These are phyloP conservation scores for Corythornis leucogaster DNA, from an alignment of 2,797 vertebrate species.

Conservation along the genomic window DNA sequence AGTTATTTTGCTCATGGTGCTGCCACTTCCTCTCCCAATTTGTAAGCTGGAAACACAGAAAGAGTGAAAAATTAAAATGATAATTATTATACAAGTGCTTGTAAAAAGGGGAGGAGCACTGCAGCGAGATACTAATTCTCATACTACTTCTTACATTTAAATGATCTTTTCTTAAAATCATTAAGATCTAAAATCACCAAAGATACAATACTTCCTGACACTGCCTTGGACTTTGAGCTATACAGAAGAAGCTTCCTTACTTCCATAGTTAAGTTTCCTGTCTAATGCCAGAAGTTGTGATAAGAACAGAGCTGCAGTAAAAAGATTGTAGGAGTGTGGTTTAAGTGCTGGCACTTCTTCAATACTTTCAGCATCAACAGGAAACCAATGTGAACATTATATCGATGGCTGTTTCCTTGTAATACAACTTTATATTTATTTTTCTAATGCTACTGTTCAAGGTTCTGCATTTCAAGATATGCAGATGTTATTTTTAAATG, in stretches of 20 bases:
- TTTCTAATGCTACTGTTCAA: constrained; percentile 77
- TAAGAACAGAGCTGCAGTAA: constrained; percentile 77
- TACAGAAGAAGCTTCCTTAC: constrained; percentile 79
- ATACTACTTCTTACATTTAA: not conserved
- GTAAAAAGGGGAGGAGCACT: not conserved
- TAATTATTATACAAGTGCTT: not conserved
- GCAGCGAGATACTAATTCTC: not conserved
- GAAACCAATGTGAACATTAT: constrained; percentile 81
- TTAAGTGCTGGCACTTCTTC: constrained; percentile 75
- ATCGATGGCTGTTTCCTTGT: constrained; percentile 79
- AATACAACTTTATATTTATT: constrained; percentile 78
- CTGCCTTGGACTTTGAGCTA: constrained; percentile 64
- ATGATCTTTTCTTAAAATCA: constrained; percentile 56
- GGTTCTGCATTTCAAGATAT: constrained; percentile 74
- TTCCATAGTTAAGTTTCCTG: constrained; percentile 79
- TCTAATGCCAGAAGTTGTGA: constrained; percentile 74
- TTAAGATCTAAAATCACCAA: constrained; percentile 49
- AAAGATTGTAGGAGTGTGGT: constrained; percentile 75
- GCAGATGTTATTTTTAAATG: constrained; percentile 56
- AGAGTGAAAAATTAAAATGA: not conserved
- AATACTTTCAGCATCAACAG: constrained; percentile 81
- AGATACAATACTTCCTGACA: constrained; percentile 69
- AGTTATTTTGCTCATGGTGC: constrained; percentile 97
- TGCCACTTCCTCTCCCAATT: constrained; percentile 98
- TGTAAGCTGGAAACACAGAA: constrained; percentile 84